These are phyloP conservation scores for Philereme vetulata DNA, from an alignment of 2,888 invertebrate genomes.

Conservation along the genomic window DNA sequence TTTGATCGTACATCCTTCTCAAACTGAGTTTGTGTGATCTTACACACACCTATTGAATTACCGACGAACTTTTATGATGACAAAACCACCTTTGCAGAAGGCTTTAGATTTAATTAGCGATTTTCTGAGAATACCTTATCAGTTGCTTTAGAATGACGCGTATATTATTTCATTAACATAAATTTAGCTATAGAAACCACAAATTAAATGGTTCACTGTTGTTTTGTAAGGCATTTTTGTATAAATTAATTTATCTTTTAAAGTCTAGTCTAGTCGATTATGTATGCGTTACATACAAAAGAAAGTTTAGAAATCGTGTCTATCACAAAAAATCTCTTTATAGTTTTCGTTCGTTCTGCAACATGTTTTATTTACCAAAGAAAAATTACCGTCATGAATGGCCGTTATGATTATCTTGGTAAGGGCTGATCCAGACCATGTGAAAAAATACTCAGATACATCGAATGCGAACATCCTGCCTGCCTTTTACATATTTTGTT, in stretches of 20 bases:
- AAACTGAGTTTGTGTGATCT: slow-evolving; percentile 39
- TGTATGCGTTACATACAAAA: not conserved
- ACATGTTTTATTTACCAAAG: slow-evolving; percentile 50
- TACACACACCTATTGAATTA: slow-evolving; percentile 51
- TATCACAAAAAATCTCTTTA: slow-evolving; percentile 16
- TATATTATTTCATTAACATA: slow-evolving; percentile 21
- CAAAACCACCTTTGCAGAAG: slow-evolving; percentile 62
- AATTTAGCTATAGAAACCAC: not conserved
- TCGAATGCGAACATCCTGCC: not conserved
- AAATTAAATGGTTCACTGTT: not conserved
- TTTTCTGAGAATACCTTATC: slow-evolving; percentile 58
- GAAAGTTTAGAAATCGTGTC: not conserved
- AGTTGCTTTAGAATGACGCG: slow-evolving; percentile 47
- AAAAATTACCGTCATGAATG: slow-evolving; percentile 53
- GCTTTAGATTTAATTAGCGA: slow-evolving; percentile 68
- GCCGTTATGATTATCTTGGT: slow-evolving; percentile 59
- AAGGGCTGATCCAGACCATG: slow-evolving; percentile 30
- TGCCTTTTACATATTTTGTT: no score
- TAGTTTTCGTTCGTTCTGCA: slow-evolving; percentile 34
- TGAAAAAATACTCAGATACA: not conserved
- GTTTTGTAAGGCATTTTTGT: not conserved
- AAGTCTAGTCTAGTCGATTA: no score
- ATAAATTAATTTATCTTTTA: not conserved
- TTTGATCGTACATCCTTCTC: slow-evolving; percentile 33
- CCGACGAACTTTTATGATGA: slow-evolving; percentile 65